These are phyloP conservation scores for Heliconius aoede DNA, from an alignment of 2,888 invertebrate species.

Conservation along the genomic window DNA sequence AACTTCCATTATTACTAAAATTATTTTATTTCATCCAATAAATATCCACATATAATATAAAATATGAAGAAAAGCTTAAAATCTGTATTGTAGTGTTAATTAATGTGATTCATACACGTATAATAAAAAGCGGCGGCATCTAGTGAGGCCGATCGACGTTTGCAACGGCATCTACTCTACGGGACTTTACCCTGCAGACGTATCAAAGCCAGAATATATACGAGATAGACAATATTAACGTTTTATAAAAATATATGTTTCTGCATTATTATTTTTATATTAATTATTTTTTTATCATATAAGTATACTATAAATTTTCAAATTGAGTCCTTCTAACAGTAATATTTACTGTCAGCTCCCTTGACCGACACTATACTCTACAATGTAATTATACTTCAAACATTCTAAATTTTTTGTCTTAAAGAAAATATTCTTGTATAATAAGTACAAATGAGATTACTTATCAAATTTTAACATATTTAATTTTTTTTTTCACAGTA, in stretches of 20 bases:
- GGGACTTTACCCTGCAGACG: not conserved
- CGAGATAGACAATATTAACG: no score
- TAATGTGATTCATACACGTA: not conserved
- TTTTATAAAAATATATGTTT: not conserved
- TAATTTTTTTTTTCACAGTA: no score
- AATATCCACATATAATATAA: not conserved
- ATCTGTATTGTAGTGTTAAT: not conserved
- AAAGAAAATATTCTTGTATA: not conserved
- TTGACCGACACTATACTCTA: not conserved
- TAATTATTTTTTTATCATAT: not conserved
- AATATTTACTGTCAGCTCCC: no score
- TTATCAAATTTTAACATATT: not conserved
- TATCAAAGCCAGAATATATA: not conserved
- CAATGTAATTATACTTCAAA: not conserved
- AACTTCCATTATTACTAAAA: not conserved
- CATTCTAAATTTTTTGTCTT: not conserved
- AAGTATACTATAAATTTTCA: not conserved
- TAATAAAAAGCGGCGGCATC: constrained; percentile 34
- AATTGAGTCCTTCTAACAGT: not conserved
- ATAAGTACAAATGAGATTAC: no score
- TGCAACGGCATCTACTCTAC: not conserved
- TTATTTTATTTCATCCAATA: not conserved
- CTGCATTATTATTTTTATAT: not conserved
- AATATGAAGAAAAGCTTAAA: not conserved
- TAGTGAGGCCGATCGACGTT: not conserved